phyloP scores from a whole-genome alignment of 2,797 vertebrate species.

The Tapera naevia region DNA sequence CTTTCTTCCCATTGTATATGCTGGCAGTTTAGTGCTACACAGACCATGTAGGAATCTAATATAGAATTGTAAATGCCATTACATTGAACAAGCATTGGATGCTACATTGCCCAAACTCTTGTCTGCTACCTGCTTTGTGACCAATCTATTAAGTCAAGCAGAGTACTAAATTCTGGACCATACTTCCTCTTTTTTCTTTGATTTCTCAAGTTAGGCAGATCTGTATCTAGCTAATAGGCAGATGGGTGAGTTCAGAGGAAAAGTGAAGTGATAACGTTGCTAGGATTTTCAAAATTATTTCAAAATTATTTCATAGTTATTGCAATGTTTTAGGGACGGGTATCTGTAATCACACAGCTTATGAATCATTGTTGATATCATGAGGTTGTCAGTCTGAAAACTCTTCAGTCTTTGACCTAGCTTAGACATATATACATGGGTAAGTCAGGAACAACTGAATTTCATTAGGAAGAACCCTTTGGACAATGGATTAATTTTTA shows the following conservation, averaged over 20 bases:
- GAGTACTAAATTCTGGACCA: neutral
- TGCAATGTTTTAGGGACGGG: constrained; percentile 39
- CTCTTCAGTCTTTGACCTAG: neutral
- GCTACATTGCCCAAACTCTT: neutral
- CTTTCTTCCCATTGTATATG: neutral
- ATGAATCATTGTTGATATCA: constrained; percentile 21
- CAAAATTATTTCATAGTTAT: constrained; percentile 42
- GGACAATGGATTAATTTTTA: neutral
- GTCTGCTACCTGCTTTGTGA: neutral
- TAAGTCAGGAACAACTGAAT: neutral
- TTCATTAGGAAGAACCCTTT: neutral
- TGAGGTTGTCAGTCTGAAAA: neutral
- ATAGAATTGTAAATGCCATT: neutral
- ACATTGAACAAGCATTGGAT: neutral
- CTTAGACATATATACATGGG: neutral
- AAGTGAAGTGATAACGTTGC: constrained; percentile 62
- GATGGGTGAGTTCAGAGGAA: constrained; percentile 66
- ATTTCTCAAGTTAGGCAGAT: constrained; percentile 33
- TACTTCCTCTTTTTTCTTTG: neutral
- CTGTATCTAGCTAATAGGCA: constrained; percentile 60
- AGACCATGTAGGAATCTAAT: neutral
- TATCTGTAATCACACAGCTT: constrained; percentile 10
- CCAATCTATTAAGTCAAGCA: neutral
- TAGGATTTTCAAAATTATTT: constrained; percentile 64
- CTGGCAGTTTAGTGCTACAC: neutral